Conservation (phyloP, 2,797 vertebrate genomes). For the Gila robusta region DNA sequence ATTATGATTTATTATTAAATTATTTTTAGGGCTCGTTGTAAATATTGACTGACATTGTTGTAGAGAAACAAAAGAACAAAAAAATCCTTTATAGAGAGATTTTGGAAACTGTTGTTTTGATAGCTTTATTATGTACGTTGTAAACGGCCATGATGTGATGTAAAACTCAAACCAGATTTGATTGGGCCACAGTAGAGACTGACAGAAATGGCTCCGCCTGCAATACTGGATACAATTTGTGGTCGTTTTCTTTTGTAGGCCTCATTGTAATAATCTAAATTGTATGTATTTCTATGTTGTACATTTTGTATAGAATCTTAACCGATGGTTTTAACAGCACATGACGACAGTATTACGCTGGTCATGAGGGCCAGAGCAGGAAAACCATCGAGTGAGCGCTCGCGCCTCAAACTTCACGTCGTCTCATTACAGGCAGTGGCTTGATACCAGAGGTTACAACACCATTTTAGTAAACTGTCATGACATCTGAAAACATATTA, state of each 20-base stretch:
- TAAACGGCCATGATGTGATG: slow-evolving; percentile 87
- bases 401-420: slow-evolving; percentile 36
- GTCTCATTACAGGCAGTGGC: slow-evolving; percentile 38
- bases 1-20: slow-evolving; percentile 88
- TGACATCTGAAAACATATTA: slow-evolving; percentile 52
- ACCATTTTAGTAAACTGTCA: slow-evolving; percentile 53
- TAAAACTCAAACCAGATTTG: slow-evolving; percentile 73
- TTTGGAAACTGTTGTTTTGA: slow-evolving; percentile 91
- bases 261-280: slow-evolving; percentile 93
- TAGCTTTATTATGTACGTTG: slow-evolving; percentile 84
- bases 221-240: slow-evolving; percentile 90
- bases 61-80: slow-evolving; percentile 87
- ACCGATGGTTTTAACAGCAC: slow-evolving; percentile 95
- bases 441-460: slow-evolving; percentile 23
- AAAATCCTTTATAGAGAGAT: slow-evolving; percentile 90
- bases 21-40: slow-evolving; percentile 98
- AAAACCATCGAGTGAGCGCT: slow-evolving; percentile 42
- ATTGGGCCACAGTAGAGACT: slow-evolving; percentile 77
- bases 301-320: slow-evolving; percentile 92
- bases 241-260: slow-evolving; percentile 94
- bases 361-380: slow-evolving; percentile 32
- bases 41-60: slow-evolving; percentile 89
- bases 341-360: slow-evolving; percentile 85
- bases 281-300: slow-evolving; percentile 92
- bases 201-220: slow-evolving; percentile 82